Percentiles rank a stretch among this genome's conserved stretches.
phyloP scores from a whole-genome alignment of 2,113 vertebrate genomes.

The Vidua macroura region DNA sequence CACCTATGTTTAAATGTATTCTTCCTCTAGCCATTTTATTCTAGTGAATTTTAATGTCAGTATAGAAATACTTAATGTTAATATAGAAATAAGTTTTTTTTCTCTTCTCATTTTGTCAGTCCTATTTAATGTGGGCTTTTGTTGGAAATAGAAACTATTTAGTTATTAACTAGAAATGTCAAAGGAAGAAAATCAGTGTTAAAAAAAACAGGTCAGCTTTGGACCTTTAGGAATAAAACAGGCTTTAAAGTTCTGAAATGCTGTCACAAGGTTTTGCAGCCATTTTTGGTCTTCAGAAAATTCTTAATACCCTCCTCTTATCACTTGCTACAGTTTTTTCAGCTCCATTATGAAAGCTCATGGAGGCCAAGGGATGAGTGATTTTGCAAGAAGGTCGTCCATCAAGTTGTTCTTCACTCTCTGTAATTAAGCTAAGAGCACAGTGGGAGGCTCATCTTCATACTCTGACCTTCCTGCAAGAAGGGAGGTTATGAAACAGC shows the following conservation, averaged over 20 bases:
- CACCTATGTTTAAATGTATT: background rate
- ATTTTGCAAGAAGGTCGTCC: slow-evolving; percentile 9
- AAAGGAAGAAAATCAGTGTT: background rate
- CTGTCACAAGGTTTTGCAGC: background rate
- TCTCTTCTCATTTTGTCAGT: background rate
- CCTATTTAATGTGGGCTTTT: background rate
- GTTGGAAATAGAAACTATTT: background rate
- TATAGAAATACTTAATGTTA: background rate
- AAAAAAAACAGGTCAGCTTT: background rate
- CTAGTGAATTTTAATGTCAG: background rate
- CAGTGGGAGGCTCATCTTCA: slow-evolving; percentile 39
- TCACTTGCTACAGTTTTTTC: background rate
- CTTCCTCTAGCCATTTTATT: background rate
- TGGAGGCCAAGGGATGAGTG: background rate
- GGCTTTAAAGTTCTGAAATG: background rate
- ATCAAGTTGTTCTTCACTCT: slow-evolving; percentile 16
- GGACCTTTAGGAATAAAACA: background rate
- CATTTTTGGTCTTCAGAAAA: background rate
- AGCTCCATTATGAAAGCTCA: background rate
- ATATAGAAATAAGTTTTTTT: background rate
- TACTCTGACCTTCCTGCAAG: slow-evolving; percentile 13
- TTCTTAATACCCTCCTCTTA: background rate
- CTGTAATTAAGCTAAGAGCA: slow-evolving; percentile 36
- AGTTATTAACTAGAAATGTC: background rate
- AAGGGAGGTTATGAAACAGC: background rate